Base-by-base conservation (phyloP, 2,113 vertebrate genomes). In the Scophthalmus maximus region DNA sequence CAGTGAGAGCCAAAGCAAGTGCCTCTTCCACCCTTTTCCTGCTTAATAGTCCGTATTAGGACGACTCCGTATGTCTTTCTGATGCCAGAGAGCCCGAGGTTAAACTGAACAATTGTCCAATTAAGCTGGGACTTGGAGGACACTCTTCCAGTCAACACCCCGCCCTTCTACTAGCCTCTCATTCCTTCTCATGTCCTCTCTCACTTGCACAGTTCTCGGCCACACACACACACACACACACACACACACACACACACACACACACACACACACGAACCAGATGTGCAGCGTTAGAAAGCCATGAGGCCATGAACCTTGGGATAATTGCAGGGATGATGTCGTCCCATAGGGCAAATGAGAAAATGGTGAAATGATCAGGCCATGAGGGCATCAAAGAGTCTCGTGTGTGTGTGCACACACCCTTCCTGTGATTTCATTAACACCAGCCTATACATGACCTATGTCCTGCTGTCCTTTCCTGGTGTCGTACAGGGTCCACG, bases 71-170 rank as follows among this genome's bases (percentile, higher is more conserved):
- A 49, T 71, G 76, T 42, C 44, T 83, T 74, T 81, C 53, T 82
- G 65, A 78, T 79, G 46, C 61, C 56, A 20, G 30, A 64, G 38
- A 75, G 76, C 78, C 84, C 5, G 29, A 72, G 78, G 75, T 86
- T 65, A 47, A 85, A 71, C 26, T 53, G 50, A 87, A 88, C 82
- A 85, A 85, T 81, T 32, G 68, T 78, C 84, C 85, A 88, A 78
- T 91, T 82, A 91, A 85, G 84, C 63, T 74, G 63, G 62, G 52
- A 79, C 75, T 86, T 25, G 70, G 68, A 76, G 68, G 76, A 78
- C 80, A 79, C 76, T 77, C 61, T 70, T 27, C 51, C 58, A 61
- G 46, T 68, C 55, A 57, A 56, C 47, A 55, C 29, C 38, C 46
- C 26, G 0, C 34, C 57, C 63, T 6, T 17, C 69, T 36, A 20